These are phyloP conservation scores for Caenorhabditis angaria DNA, from an alignment of 2,888 invertebrate species.

Conservation along the genomic window DNA sequence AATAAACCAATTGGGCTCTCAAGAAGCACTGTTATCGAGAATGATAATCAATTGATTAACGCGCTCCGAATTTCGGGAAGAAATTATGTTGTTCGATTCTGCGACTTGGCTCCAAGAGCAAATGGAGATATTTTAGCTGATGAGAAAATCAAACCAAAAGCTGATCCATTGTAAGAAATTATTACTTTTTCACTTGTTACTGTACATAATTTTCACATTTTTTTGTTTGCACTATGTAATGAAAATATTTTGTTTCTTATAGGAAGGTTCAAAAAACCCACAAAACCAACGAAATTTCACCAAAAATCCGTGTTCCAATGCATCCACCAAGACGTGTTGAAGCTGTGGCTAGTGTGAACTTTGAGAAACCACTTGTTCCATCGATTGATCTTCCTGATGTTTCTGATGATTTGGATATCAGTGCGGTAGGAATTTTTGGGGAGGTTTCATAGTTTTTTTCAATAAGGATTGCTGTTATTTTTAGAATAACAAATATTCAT, in stretches of 20 bases:
- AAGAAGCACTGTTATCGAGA: slow-evolving; percentile 66
- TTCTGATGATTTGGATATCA: slow-evolving; percentile 15
- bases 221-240: background rate
- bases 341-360: slow-evolving; percentile 19
- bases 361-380: slow-evolving; percentile 26
- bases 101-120: slow-evolving; percentile 67
- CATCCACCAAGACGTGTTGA: slow-evolving; percentile 36
- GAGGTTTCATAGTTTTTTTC: no score
- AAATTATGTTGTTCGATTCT: slow-evolving; percentile 66
- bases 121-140: slow-evolving; percentile 55
- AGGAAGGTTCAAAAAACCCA: slow-evolving; percentile 36
- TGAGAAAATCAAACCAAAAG: slow-evolving; percentile 29
- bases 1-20: slow-evolving; percentile 67
- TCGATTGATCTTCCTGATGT: slow-evolving; percentile 28
- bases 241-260: slow-evolving; percentile 11
- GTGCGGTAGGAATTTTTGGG: slow-evolving; percentile 11
- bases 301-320: slow-evolving; percentile 35
- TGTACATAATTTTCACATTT: background rate
- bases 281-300: slow-evolving; percentile 18
- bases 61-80: slow-evolving; percentile 59
- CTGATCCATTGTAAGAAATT: slow-evolving; percentile 29
- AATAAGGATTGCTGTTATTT: no score
- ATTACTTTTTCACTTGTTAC: background rate
- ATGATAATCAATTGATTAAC: slow-evolving; percentile 68
- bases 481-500: no score